Percentiles rank a stretch among this genome's conserved stretches.
These are phyloP conservation scores for Zootermopsis nevadensis DNA, from an alignment of 2,888 invertebrate genomes.

Conservation along the genomic window DNA sequence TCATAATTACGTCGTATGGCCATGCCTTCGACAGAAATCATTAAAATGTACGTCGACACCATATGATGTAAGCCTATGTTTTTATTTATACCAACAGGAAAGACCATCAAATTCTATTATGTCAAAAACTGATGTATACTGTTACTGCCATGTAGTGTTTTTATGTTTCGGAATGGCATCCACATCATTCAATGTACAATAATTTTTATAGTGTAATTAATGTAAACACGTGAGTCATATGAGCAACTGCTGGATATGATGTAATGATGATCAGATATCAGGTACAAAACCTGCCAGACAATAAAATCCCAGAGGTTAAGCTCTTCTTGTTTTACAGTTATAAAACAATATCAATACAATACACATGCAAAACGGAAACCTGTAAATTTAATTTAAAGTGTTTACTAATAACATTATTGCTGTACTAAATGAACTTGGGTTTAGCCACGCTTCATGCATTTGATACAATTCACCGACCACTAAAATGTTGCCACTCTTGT, in stretches of 20 bases:
- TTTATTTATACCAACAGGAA: neutral
- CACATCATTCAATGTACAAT: constrained; percentile 9
- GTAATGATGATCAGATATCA: neutral
- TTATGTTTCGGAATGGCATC: constrained; percentile 14
- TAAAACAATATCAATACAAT: neutral
- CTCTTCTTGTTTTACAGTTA: neutral
- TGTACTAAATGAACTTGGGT: neutral
- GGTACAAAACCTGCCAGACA: neutral
- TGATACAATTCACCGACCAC: neutral
- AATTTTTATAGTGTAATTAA: constrained; percentile 30
- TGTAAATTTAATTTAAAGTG: too few relatives aligned
- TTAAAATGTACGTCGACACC: constrained; percentile 32
- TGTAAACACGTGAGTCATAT: neutral
- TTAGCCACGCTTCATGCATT: neutral
- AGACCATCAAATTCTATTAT: constrained; percentile 32
- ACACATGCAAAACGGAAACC: neutral
- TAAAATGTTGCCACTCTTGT: too few relatives aligned
- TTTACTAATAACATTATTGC: too few relatives aligned
- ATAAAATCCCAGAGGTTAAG: neutral
- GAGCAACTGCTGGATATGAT: neutral
- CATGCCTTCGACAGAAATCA: constrained; percentile 24
- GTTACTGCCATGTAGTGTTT: neutral
- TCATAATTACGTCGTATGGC: neutral
- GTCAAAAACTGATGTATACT: constrained; percentile 36
- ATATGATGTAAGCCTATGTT: neutral